Evolutionary conservation across 2,888 invertebrate genomes (phyloP).

Genomic region (Synergus gifuensis): DNA sequence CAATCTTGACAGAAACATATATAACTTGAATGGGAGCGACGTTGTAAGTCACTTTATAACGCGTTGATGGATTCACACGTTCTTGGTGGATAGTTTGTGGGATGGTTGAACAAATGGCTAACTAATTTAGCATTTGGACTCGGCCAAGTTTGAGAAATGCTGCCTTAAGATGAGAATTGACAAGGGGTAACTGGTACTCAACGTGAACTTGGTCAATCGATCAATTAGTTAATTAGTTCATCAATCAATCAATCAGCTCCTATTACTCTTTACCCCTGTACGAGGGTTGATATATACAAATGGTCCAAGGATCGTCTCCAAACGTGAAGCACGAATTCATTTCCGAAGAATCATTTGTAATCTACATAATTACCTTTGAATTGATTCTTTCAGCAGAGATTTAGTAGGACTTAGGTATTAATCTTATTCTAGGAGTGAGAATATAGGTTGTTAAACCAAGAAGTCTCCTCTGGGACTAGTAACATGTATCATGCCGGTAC

Average conservation of each 20-base stretch:
- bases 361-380: neutral
- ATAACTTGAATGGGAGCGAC: neutral
- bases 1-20: neutral
- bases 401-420: neutral
- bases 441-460: neutral
- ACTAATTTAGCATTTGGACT: constrained; percentile 24
- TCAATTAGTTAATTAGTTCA: constrained; percentile 34
- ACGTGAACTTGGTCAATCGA: constrained; percentile 32
- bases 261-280: neutral
- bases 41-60: constrained; percentile 15
- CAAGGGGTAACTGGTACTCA: constrained; percentile 22
- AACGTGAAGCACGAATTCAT: neutral
- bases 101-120: constrained; percentile 14
- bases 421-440: neutral
- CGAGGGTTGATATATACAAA: constrained; percentile 1
- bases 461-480: neutral
- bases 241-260: constrained; percentile 31
- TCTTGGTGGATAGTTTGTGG: constrained; percentile 12
- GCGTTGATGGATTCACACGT: constrained; percentile 22
- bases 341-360: neutral
- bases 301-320: neutral
- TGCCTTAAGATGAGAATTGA: constrained; percentile 15
- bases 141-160: neutral
- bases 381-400: neutral
- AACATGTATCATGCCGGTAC: neutral